Percentiles rank a stretch among this genome's conserved stretches.
These are phyloP conservation scores for Cirrhinus molitorella DNA, from an alignment of 2,797 vertebrate genomes.

Conservation along the genomic window DNA sequence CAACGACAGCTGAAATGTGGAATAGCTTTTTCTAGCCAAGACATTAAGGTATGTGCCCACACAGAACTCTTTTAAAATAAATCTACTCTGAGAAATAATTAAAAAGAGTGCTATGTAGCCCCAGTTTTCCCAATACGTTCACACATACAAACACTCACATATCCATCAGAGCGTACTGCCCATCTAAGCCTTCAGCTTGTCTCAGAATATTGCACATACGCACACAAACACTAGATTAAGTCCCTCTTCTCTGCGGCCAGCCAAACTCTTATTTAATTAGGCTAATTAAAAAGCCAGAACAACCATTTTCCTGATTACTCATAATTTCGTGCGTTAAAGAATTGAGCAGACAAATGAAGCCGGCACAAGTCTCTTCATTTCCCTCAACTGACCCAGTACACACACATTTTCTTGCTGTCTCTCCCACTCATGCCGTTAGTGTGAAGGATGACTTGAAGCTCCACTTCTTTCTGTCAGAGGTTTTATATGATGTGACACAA, in stretches of 20 bases:
- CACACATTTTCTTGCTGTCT: slow-evolving; percentile 21
- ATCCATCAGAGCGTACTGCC: neutral
- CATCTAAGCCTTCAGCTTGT: slow-evolving; percentile 14
- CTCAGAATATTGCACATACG: neutral
- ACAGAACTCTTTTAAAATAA: slow-evolving; percentile 2
- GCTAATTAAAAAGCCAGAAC: slow-evolving; percentile 79
- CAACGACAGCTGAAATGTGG: neutral
- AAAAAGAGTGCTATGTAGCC: slow-evolving; percentile 1
- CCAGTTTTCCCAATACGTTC: slow-evolving; percentile 15
- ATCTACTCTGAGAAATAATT: slow-evolving; percentile 15
- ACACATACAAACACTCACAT: slow-evolving; percentile 31
- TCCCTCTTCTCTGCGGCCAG: slow-evolving; percentile 64
- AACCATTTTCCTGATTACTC: slow-evolving; percentile 78
- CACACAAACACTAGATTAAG: slow-evolving; percentile 33
- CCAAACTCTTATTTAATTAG: slow-evolving; percentile 75
- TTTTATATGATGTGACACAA: slow-evolving; percentile 47
- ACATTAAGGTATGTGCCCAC: slow-evolving; percentile 1
- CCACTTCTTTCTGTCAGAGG: slow-evolving; percentile 35
- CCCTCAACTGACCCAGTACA: slow-evolving; percentile 25
- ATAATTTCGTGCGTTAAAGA: slow-evolving; percentile 72
- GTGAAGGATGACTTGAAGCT: slow-evolving; percentile 42
- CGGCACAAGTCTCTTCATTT: slow-evolving; percentile 13
- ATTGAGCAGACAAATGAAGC: slow-evolving; percentile 45
- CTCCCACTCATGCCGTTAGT: slow-evolving; percentile 32
- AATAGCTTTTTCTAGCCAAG: neutral